These are phyloP conservation scores for Thunnus thynnus DNA, from an alignment of 2,113 vertebrate genomes.

Conservation along the genomic window DNA sequence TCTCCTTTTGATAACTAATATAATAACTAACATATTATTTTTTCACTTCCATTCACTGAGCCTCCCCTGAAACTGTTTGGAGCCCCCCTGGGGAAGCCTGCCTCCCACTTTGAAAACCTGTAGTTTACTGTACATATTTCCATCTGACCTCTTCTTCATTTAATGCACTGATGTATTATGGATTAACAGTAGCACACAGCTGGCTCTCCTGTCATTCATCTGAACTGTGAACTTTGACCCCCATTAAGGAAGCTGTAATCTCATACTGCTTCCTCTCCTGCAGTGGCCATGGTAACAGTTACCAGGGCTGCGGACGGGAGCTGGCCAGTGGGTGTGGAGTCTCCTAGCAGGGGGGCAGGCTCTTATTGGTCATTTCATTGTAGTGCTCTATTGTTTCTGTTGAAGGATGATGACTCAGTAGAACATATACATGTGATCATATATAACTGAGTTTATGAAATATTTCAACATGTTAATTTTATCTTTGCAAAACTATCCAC, in stretches of 20 bases:
- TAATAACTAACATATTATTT: too few species aligned
- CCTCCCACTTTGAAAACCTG: too few species aligned
- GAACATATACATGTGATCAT: background rate
- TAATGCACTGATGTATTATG: slow-evolving; percentile 9
- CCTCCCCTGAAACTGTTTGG: too few species aligned
- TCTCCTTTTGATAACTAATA: too few species aligned
- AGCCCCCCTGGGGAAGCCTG: too few species aligned
- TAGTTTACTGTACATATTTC: background rate
- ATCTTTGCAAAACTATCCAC: too few species aligned
- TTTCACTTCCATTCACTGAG: too few species aligned
- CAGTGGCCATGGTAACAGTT: slow-evolving; percentile 63
- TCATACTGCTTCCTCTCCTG: slow-evolving; percentile 41
- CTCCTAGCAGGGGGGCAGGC: background rate
- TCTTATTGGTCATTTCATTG: slow-evolving; percentile 7
- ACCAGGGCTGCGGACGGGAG: slow-evolving; percentile 33
- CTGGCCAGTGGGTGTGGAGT: slow-evolving; percentile 19
- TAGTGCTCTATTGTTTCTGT: background rate
- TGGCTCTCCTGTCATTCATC: slow-evolving; percentile 27
- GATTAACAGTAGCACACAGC: slow-evolving; percentile 34
- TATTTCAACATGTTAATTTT: too few species aligned
- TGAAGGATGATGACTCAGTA: background rate
- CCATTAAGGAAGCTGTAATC: slow-evolving; percentile 57
- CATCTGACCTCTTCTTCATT: background rate
- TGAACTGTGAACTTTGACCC: slow-evolving; percentile 56
- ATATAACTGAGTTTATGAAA: background rate